These are phyloP conservation scores for Potamarius usumacintae DNA, from an alignment of 2,113 vertebrate species.

Conservation along the genomic window DNA sequence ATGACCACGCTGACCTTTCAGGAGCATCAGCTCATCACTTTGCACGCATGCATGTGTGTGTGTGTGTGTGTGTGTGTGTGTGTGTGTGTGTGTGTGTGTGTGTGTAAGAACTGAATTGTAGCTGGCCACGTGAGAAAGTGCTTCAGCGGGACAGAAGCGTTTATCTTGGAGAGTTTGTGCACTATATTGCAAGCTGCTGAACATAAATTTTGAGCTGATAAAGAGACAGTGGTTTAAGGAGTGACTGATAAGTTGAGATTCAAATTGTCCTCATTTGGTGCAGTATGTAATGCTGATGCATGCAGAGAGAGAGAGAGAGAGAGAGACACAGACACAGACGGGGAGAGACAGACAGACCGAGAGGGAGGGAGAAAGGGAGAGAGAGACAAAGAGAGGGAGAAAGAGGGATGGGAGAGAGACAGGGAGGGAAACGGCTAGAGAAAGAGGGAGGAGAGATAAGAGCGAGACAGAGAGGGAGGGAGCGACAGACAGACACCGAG, in stretches of 20 bases:
- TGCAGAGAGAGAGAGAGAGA: not conserved
- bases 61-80: not conserved
- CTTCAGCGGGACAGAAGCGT: conserved; percentile 46
- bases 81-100: conserved; percentile 28
- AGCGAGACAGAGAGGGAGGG: too few species aligned
- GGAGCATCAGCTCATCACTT: not conserved
- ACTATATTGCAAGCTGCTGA: conserved; percentile 57
- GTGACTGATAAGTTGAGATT: conserved; percentile 50
- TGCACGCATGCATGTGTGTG: not conserved
- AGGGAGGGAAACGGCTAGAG: too few species aligned
- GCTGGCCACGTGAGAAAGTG: conserved; percentile 30
- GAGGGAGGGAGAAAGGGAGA: not conserved
- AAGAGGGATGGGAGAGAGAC: too few species aligned
- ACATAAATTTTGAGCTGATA: conserved; percentile 68
- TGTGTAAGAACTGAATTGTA: not conserved
- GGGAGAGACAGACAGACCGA: not conserved
- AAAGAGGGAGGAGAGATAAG: too few species aligned
- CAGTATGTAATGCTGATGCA: not conserved
- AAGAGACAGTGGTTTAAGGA: conserved; percentile 57
- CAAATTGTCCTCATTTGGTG: conserved; percentile 18
- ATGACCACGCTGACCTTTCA: conserved; percentile 43
- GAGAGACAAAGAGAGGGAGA: not conserved
- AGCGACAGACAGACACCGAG: too few species aligned
- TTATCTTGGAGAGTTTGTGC: not conserved
- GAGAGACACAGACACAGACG: not conserved